Conservation (phyloP, 2,113 vertebrate species). For the Eclectus roratus region DNA sequence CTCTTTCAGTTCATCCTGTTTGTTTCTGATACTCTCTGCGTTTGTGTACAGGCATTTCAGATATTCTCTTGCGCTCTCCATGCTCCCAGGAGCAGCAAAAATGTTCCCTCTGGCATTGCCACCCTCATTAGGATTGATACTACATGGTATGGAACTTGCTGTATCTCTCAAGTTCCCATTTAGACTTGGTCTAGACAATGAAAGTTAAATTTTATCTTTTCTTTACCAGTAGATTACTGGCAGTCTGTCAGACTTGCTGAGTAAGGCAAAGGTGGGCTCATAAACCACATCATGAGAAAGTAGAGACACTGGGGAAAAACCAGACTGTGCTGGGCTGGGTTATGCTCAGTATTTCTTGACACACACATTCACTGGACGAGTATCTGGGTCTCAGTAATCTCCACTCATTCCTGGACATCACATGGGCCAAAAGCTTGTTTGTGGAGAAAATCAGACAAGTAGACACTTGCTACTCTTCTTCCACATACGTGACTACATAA, state of each 20-base stretch:
- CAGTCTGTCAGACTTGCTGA: not conserved
- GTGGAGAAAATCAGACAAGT: not conserved
- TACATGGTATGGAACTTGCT: not conserved
- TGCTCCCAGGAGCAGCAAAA: not conserved
- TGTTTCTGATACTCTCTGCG: not conserved
- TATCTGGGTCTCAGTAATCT: not conserved
- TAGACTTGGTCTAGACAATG: not conserved
- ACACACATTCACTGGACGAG: not conserved
- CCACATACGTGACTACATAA: not conserved
- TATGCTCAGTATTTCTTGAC: not conserved
- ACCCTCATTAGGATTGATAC: not conserved
- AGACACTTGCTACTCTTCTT: not conserved
- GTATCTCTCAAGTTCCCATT: not conserved
- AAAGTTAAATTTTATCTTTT: not conserved
- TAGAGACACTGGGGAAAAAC: not conserved
- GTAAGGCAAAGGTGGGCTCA: not conserved
- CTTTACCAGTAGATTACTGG: not conserved
- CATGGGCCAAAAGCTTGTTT: not conserved
- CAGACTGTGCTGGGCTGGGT: not conserved
- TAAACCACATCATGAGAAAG: not conserved
- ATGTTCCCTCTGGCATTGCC: not conserved
- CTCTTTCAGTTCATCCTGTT: not conserved
- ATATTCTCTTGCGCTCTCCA: accelerated
- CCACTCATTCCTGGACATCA: not conserved
- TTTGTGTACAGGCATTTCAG: not conserved